Evolutionary conservation across 2,113 vertebrate genomes (phyloP), one percentile per base, ranked within the genome.

Genomic region (Microtus richardsoni): DNA sequence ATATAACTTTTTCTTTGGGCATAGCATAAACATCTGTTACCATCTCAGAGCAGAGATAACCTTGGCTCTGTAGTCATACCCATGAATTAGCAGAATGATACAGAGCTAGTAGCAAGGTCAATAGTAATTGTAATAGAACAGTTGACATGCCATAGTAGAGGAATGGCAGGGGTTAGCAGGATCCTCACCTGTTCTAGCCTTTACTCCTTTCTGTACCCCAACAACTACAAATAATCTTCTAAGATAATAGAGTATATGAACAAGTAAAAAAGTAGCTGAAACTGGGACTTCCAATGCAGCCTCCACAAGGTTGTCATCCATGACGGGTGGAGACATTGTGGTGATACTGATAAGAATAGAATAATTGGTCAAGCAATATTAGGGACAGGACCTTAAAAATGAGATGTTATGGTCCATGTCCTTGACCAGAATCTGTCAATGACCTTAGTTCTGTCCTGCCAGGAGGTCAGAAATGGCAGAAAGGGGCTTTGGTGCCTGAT

Each of bases 231-330:
- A 44, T 64, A 28, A 30, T 85, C 39, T 66, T 66, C 36, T 41
- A 44, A 47, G 41, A 33, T 47, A 58, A 16, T 30, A 47, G 28
- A 36, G 41, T 49, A 85, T 49, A 68, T 24, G 39, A 44, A 28
- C 17, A 68, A 86, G 41, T 17, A 68, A 41, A 68, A 47, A 5
- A 19, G 28, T 68, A 22, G 36, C 41, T 49, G 41, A 58, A 54
- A 58, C 3, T 0, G 0, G 47, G 4, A 80, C 19, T 80, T 10
- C 4, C 10, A 9, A 68, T 66, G 62, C 17, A 36, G 28, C 30
- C 68, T 47, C 30, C 44, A 70, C 49, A 21, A n/a, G 33, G 64
- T 49, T 49, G 5, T 68, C 30, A 49, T 70, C 44, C 41, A 24
- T 52, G 33, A 70, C 16, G 3, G 30, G 21, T 49, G 17, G 33